Conservation (phyloP, 2,113 vertebrate genomes). For the Rhinopomastus cyanomelas region DNA sequence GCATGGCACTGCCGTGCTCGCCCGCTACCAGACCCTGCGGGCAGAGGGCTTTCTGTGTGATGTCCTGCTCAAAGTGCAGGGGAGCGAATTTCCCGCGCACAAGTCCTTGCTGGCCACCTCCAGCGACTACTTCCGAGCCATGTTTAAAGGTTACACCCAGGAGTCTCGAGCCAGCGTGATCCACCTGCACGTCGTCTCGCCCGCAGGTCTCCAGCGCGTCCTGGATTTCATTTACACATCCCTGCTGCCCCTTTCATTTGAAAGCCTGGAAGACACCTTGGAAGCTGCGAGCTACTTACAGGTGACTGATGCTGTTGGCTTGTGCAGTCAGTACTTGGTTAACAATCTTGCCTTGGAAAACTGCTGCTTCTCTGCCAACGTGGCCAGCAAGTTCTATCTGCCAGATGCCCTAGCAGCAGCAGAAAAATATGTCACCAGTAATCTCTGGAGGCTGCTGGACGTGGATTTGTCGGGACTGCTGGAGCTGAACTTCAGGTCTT, state of each 20-base stretch:
- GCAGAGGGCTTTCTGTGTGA: constrained; percentile 87
- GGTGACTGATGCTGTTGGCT: constrained; percentile 83
- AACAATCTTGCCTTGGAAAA: constrained; percentile 80
- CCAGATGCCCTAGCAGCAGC: constrained; percentile 71
- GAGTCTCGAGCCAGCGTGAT: constrained; percentile 82
- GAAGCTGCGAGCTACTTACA: constrained; percentile 93
- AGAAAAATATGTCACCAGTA: constrained; percentile 78
- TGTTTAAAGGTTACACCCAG: constrained; percentile 88
- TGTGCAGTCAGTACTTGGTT: constrained; percentile 86
- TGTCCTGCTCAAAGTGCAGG: constrained; percentile 86
- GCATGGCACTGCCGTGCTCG: constrained; percentile 80
- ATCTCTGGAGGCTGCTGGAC: constrained; percentile 78
- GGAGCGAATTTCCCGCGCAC: constrained; percentile 88
- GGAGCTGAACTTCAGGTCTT: constrained; percentile 80
- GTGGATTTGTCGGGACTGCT: constrained; percentile 77
- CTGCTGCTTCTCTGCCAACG: constrained; percentile 88
- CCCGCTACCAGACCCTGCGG: constrained; percentile 86
- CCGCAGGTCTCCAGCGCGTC: constrained; percentile 81
- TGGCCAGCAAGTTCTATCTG: constrained; percentile 85
- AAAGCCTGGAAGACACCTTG: constrained; percentile 83
- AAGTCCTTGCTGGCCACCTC: constrained; percentile 89
- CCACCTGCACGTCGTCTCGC: constrained; percentile 81
- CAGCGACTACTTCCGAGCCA: constrained; percentile 93
- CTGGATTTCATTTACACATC: constrained; percentile 96
- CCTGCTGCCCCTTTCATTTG: constrained; percentile 85